Percentiles rank a stretch among this genome's conserved stretches.
Conservation (phyloP, 2,797 vertebrate species). For the Diceros bicornis region DNA sequence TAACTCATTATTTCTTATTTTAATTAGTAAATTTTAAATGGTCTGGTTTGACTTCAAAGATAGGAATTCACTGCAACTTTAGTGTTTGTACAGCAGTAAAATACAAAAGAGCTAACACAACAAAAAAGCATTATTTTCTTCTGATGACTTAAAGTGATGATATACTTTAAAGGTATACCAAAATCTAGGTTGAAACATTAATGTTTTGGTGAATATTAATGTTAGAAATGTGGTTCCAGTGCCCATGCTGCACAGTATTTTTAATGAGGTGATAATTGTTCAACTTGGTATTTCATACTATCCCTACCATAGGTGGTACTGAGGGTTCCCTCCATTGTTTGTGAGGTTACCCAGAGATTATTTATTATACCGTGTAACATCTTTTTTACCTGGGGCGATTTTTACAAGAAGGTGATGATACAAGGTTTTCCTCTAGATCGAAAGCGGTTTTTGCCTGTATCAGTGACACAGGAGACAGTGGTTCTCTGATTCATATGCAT, state of each 20-base stretch:
- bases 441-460: not conserved
- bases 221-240: not conserved
- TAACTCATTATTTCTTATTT: conserved; percentile 68
- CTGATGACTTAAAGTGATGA: too few species aligned
- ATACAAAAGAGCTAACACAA: conserved; percentile 26
- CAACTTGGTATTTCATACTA: not conserved
- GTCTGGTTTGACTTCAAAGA: conserved; percentile 15
- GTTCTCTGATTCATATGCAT: not conserved
- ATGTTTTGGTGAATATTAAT: not conserved
- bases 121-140: not conserved
- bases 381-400: not conserved
- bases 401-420: not conserved
- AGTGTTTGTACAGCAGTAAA: conserved; percentile 38
- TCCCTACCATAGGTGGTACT: not conserved
- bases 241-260: not conserved
- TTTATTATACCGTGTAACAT: too few species aligned
- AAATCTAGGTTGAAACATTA: not conserved
- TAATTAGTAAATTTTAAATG: conserved; percentile 74
- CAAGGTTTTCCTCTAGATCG: not conserved
- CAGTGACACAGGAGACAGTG: not conserved
- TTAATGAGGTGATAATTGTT: not conserved
- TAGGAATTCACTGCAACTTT: conserved; percentile 37
- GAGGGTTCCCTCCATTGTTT: not conserved
- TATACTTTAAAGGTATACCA: not conserved
- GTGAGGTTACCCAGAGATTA: not conserved